Percentiles rank a stretch among this genome's conserved stretches.
These are phyloP conservation scores for Oryzias sinensis DNA, from an alignment of 2,797 vertebrate species.

Conservation along the genomic window DNA sequence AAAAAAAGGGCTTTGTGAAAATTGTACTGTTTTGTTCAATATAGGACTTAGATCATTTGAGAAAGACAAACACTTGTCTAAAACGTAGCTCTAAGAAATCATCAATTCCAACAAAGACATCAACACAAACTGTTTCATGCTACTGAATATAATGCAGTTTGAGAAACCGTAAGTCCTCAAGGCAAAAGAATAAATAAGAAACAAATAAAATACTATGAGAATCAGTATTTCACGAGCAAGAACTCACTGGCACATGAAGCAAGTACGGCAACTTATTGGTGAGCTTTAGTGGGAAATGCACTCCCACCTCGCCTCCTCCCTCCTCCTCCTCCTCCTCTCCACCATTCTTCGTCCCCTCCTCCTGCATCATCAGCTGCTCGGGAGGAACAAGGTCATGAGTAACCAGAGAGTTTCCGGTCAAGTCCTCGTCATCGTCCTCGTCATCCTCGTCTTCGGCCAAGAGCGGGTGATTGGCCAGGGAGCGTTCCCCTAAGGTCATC, in stretches of 20 bases:
- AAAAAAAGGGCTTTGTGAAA: no score
- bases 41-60: no score
- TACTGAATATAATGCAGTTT: no score
- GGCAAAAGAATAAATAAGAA: neutral
- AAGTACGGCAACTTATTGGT: constrained; percentile 91
- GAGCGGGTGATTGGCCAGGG: constrained; percentile 88
- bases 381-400: constrained; percentile 94
- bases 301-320: constrained; percentile 79
- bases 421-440: constrained; percentile 82
- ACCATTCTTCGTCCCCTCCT: constrained; percentile 91
- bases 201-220: neutral
- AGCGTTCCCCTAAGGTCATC: constrained; percentile 89
- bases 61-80: no score
- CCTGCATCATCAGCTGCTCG: constrained; percentile 97
- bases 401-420: constrained; percentile 85
- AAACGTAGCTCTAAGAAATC: no score
- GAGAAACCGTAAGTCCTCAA: no score
- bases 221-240: constrained; percentile 12
- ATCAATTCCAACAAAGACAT: no score
- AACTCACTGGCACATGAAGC: constrained; percentile 92
- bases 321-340: constrained; percentile 67
- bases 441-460: constrained; percentile 87
- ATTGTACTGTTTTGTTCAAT: no score
- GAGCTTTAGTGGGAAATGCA: constrained; percentile 86
- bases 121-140: no score